Base-by-base conservation (phyloP, 2,888 invertebrate species). In the Beris chalybata region DNA sequence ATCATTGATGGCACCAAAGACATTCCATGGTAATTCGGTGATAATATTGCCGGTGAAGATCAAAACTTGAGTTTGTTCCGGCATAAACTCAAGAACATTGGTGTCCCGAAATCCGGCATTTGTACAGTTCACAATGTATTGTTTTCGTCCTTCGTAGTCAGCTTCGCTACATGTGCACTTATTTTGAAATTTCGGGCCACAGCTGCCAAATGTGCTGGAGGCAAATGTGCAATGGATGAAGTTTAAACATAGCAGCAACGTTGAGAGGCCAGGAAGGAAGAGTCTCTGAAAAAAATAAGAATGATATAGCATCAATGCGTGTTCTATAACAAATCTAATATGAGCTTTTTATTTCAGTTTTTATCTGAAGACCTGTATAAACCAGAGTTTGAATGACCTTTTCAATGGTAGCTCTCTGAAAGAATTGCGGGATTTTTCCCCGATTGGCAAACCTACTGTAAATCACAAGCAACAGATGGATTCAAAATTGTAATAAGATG, bases 1-100 rank as follows among this genome's bases (percentile, higher is more conserved):
- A 57, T 83, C 82, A 67, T 84, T 85, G 32, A 84, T 80, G 44
- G 83, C 85, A 0, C 90, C 91, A 74, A 91, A 89, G 0, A 91
- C 82, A 75, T 91, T 91, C 82, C 85, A 85, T 3, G 89, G 88
- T 53, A 91, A 77, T 63, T 84, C 84, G 5, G 83, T 78, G 22
- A 91, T 81, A 70, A 83, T 77, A 74, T 91, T 91, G 11, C 91
- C 91, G 2, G 85, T 87, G 74, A 90, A 91, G 68, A 91, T 86
- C 1, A 91, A 78, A 45, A 87, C 85, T 78, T 89, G 84, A 4
- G 89, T 89, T 71, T 87, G 82, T 13, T 82, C 79, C 0, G 91
- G 90, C 69, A 91, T 82, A 63, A 83, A 82, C 71, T 83, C 79
- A 15, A 91, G 77, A 71, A 89, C 84, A 13, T 81, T 79, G 0